Conservation (phyloP, 2,797 vertebrate genomes). For the Acanthopagrus latus region DNA sequence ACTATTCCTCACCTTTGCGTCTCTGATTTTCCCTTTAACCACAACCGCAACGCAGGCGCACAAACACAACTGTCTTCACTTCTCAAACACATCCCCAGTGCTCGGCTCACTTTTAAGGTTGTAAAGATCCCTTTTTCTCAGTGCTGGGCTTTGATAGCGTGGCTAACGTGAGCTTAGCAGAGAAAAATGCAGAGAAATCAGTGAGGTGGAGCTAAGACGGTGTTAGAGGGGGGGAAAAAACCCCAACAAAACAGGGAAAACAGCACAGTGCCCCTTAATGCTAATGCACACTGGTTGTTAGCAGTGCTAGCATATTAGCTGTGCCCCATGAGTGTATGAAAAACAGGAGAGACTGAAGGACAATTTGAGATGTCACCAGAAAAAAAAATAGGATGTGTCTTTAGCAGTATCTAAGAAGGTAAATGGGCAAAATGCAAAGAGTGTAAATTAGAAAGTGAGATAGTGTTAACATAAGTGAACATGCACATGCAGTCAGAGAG, state of each 20-base stretch:
- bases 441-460: conserved; percentile 66
- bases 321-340: not conserved
- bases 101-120: conserved; percentile 35
- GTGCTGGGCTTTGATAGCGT: conserved; percentile 70
- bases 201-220: conserved; percentile 35
- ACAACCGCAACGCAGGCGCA: conserved; percentile 22
- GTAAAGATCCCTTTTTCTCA: conserved; percentile 53
- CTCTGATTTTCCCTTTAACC: conserved; percentile 14
- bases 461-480: conserved; percentile 63
- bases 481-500: conserved; percentile 60
- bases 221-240: not conserved
- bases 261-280: not conserved
- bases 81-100: conserved; percentile 22
- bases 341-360: not conserved
- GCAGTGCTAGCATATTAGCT: not conserved
- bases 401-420: conserved; percentile 15
- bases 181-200: conserved; percentile 28
- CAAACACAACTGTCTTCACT: conserved; percentile 9
- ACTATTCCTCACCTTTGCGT: conserved; percentile 30
- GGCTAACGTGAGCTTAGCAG: conserved; percentile 61
- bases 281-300: conserved; percentile 3
- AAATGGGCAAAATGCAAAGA: conserved; percentile 47
- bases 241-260: not conserved
- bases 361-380: not conserved
- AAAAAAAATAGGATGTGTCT: conserved; percentile 22